These are phyloP conservation scores for Ericerus pela DNA, from an alignment of 1,140 invertebrate genomes.

Conservation along the genomic window DNA sequence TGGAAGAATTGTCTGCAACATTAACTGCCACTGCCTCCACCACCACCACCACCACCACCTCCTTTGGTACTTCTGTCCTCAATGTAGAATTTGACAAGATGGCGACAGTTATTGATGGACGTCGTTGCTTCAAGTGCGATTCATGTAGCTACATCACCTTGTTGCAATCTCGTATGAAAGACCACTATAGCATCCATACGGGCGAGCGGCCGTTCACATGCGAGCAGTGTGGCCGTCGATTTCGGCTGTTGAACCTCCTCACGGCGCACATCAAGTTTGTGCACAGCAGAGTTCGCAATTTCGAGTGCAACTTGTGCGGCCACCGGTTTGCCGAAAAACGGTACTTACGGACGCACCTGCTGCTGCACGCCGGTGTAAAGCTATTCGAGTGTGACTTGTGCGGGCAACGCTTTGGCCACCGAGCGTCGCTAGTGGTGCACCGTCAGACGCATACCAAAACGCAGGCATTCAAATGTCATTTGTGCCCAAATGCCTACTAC, in stretches of 20 bases:
- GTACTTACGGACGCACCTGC: conserved; percentile 31
- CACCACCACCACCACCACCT: too few relatives aligned
- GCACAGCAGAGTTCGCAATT: conserved; percentile 39
- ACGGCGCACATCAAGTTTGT: not conserved
- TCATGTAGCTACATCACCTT: not conserved
- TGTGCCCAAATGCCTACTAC: not conserved
- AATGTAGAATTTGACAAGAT: too few relatives aligned
- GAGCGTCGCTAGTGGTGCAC: conserved; percentile 8
- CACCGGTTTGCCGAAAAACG: not conserved
- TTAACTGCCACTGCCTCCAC: too few relatives aligned
- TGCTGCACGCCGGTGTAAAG: conserved; percentile 39
- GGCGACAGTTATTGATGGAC: not conserved
- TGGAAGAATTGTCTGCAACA: too few relatives aligned
- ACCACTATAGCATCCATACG: conserved; percentile 31
- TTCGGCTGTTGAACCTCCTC: conserved; percentile 37
- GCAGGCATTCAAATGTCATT: not conserved
- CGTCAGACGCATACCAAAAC: not conserved
- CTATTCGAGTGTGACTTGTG: conserved; percentile 42
- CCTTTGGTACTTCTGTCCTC: too few relatives aligned
- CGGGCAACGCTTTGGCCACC: conserved; percentile 44
- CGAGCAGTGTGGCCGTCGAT: conserved; percentile 35
- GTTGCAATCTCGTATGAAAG: conserved; percentile 35
- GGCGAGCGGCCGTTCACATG: conserved; percentile 25
- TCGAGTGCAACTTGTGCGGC: conserved; percentile 36
- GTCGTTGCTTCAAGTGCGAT: not conserved